Conservation (phyloP, 2,113 vertebrate genomes). For the Seriola aureovittata region DNA sequence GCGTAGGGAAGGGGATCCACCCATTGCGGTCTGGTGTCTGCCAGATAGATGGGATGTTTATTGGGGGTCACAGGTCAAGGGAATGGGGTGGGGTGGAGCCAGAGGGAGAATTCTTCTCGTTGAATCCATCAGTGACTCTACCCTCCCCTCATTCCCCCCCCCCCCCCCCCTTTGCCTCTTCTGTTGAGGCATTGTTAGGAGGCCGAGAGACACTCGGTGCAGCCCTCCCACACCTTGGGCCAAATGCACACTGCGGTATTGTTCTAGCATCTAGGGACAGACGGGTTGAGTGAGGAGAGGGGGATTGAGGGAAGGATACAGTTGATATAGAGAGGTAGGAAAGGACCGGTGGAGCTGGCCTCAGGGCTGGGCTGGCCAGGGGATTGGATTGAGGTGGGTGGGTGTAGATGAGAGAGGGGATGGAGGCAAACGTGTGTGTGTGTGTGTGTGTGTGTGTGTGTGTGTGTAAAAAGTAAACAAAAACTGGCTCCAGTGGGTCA, state of each 20-base stretch:
- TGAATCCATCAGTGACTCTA: slow-evolving; percentile 63
- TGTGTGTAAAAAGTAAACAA: slow-evolving; percentile 71
- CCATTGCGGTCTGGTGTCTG: slow-evolving; percentile 63
- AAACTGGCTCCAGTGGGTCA: slow-evolving; percentile 66
- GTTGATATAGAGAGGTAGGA: slow-evolving; percentile 49
- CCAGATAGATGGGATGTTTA: slow-evolving; percentile 79
- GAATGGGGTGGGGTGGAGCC: slow-evolving; percentile 69
- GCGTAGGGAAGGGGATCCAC: slow-evolving; percentile 59
- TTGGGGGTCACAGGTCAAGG: slow-evolving; percentile 77
- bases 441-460: slow-evolving; percentile 1
- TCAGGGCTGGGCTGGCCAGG: slow-evolving; percentile 77
- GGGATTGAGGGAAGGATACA: slow-evolving; percentile 62
- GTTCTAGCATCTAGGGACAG: slow-evolving; percentile 82
- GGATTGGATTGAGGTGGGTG: slow-evolving; percentile 61
- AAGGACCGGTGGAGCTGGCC: slow-evolving; percentile 61
- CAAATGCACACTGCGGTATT: slow-evolving; percentile 86
- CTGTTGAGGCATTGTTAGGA: slow-evolving; percentile 82
- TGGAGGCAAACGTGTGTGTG: slow-evolving; percentile 44
- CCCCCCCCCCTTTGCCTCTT: slow-evolving; percentile 39
- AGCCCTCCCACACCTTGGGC: slow-evolving; percentile 88
- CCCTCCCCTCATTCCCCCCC: slow-evolving; percentile 16
- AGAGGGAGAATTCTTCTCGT: slow-evolving; percentile 76
- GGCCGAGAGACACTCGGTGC: slow-evolving; percentile 76
- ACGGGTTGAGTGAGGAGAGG: slow-evolving; percentile 66
- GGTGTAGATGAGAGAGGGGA: slow-evolving; percentile 37